A percentile compares a stretch with the other conserved stretches of the same genome.
These are phyloP conservation scores for Uropetala carovei DNA, from an alignment of 2,888 invertebrate species.

Conservation along the genomic window DNA sequence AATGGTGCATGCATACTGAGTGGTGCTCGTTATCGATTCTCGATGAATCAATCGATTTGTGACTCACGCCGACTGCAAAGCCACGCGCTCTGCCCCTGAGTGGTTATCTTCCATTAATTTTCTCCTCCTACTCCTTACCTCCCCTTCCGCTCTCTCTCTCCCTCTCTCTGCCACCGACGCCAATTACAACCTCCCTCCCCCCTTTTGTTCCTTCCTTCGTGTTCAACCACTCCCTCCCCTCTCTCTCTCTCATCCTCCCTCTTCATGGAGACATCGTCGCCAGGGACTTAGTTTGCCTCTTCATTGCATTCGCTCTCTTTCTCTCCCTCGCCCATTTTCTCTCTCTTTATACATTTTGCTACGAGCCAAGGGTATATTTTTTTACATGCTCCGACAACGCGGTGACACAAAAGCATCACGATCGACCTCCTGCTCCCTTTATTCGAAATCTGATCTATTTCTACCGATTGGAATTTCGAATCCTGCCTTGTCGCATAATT, in stretches of 20 bases:
- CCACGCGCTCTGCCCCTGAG: conserved; percentile 58
- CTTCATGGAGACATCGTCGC: conserved; percentile 55
- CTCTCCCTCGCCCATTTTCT: background rate
- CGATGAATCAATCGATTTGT: conserved; percentile 64
- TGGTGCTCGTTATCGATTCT: conserved; percentile 64
- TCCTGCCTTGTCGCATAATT: too few relatives aligned
- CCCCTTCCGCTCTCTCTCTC: background rate
- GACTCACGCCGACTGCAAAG: conserved; percentile 64
- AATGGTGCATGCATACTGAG: conserved; percentile 64
- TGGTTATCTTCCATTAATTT: conserved; percentile 63
- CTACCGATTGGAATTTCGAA: background rate
- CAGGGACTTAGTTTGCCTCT: conserved; percentile 48
- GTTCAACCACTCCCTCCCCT: background rate
- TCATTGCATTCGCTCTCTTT: conserved; percentile 37
- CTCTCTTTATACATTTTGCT: too few relatives aligned
- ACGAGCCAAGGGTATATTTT: too few relatives aligned
- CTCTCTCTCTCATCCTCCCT: background rate
- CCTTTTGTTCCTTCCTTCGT: conserved; percentile 58
- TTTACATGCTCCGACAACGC: too few relatives aligned
- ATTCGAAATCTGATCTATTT: background rate
- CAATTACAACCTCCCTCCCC: background rate
- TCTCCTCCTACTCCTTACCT: conserved; percentile 45
- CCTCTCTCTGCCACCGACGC: background rate
- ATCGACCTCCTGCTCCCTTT: too few relatives aligned
- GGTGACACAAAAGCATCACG: background rate